Base-by-base conservation (phyloP, 2,797 vertebrate genomes). In the Centroberyx gerrardi region DNA sequence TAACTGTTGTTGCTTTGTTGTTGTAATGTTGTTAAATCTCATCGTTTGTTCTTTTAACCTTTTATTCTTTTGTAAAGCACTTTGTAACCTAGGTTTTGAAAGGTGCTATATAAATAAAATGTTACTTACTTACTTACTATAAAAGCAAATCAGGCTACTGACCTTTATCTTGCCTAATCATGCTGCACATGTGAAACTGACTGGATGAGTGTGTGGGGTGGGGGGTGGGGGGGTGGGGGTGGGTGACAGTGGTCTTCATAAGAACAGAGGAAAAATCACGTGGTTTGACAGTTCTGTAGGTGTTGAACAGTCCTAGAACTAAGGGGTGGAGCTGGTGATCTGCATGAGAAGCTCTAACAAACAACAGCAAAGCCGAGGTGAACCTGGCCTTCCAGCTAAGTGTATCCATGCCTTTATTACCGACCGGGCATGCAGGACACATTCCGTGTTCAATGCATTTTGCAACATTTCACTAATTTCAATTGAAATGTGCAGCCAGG, bases 371-470 rank as follows among this genome's bases (percentile, higher is more conserved):
- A 53, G 59, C 70, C 22, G 22, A 22, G 80, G 55, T 29, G 12
- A 14, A 15, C 7, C n/a, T 73, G 38, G 17, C 67, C 66, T 86
- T 88, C 83, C 88, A 84, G 85, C 89, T 33, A 87, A 53, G 42
- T 0, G 17, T 64, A 22, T 22, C 22, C 22, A 22, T 22, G 22
- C 22, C 22, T 22, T 22, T 22, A 22, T 22, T 22, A 22, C 22
- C 22, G 22, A 22, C 22, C 22, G 22, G 22, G 22, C 22, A 22
- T 22, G 22, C 22, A 22, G 22, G 22, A 22, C 22, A 22, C 22
- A 22, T 22, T 22, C 22, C 22, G 22, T 22, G 22, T 22, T 22
- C 22, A 22, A 22, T 22, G 22, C 22, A 22, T 22, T 22, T 22
- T 22, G 22, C 22, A 22, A 22, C 22, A 22, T 22, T 22, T 22